These are phyloP conservation scores for Hermodice carunculata DNA, from an alignment of 2,888 invertebrate genomes.

Conservation along the genomic window DNA sequence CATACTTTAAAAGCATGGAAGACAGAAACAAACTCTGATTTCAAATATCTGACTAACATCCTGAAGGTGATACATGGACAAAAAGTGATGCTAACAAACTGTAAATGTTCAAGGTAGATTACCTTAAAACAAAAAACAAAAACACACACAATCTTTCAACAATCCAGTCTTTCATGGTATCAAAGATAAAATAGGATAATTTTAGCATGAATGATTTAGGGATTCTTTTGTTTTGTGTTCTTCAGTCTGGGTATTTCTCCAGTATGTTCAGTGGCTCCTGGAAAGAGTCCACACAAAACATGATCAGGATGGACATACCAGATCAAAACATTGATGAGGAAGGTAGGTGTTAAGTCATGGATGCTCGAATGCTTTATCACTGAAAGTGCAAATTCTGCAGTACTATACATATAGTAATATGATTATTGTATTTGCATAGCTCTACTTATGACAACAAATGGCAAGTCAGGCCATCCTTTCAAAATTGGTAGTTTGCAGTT, in stretches of 20 bases:
- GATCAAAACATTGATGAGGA: conserved; percentile 80
- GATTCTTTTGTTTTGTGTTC: conserved; percentile 30
- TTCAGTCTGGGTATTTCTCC: conserved; percentile 81
- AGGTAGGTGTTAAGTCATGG: conserved; percentile 71
- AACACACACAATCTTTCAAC: not conserved
- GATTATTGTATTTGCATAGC: not conserved
- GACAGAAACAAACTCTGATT: too few species aligned
- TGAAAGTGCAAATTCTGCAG: not conserved
- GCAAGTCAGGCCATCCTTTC: too few species aligned
- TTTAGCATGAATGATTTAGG: not conserved
- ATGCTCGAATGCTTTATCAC: not conserved
- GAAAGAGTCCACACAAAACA: conserved; percentile 79
- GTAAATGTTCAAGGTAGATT: not conserved
- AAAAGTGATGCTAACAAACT: too few species aligned
- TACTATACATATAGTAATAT: not conserved
- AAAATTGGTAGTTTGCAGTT: too few species aligned
- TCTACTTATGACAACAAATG: too few species aligned
- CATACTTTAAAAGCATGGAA: too few species aligned
- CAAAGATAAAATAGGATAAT: not conserved
- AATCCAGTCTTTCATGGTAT: not conserved
- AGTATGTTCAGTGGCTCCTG: conserved; percentile 87
- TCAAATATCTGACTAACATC: too few species aligned
- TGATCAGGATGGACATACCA: conserved; percentile 78
- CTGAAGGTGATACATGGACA: too few species aligned
- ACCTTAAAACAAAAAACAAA: not conserved